A percentile compares a stretch with the other conserved stretches of the same genome.
Conservation (phyloP, 2,888 invertebrate species). For the Drosophila eohydei region DNA sequence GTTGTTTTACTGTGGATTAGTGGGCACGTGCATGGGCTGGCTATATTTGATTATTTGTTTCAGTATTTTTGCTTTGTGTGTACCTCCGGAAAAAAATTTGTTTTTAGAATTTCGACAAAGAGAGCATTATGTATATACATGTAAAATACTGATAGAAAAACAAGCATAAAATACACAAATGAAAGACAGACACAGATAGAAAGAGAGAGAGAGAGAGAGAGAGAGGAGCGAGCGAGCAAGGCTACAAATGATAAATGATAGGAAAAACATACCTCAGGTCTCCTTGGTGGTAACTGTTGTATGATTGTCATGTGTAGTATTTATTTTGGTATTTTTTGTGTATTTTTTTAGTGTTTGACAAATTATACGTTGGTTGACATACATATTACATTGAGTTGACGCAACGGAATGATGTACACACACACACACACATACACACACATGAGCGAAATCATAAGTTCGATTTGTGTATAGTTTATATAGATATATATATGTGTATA, state of each 20-base stretch:
- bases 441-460: conserved; percentile 65
- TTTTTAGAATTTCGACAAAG: conserved; percentile 60
- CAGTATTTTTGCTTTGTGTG: conserved; percentile 48
- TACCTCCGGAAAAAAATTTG: conserved; percentile 59
- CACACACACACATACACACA: conserved; percentile 33
- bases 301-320: conserved; percentile 48
- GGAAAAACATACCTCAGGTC: conserved; percentile 92
- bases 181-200: conserved; percentile 21
- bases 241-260: conserved; percentile 59
- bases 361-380: conserved; percentile 64
- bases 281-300: conserved; percentile 92
- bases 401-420: conserved; percentile 64
- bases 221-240: conserved; percentile 62
- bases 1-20: conserved; percentile 39
- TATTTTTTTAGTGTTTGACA: conserved; percentile 39
- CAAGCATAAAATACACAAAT: conserved; percentile 61
- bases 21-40: conserved; percentile 69
- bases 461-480: conserved; percentile 46
- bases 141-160: conserved; percentile 45
- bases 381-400: conserved; percentile 42
- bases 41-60: conserved; percentile 32
- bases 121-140: conserved; percentile 31
- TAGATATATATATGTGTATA: conserved; percentile 23
- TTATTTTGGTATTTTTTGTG: conserved; percentile 22
- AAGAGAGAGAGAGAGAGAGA: conserved; percentile 19